Evolutionary conservation across 2,113 vertebrate genomes (phyloP).

Genomic region (Myrmophylax atrothorax): DNA sequence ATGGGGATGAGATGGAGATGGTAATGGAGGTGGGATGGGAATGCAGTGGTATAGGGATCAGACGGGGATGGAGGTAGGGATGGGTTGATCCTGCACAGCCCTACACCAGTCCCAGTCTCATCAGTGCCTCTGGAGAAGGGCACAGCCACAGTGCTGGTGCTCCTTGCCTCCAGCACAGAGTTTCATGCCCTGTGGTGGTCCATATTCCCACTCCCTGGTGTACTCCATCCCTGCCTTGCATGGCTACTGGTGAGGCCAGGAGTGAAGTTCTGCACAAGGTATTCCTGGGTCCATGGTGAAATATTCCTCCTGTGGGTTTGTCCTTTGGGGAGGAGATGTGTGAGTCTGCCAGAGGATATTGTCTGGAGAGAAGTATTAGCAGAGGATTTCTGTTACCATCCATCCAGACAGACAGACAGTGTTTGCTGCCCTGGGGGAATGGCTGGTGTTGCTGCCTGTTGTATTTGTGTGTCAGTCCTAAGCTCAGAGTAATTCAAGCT

Average conservation of each 20-base stretch:
- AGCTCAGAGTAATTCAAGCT: not conserved
- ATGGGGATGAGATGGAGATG: not conserved
- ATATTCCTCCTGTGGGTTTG: not conserved
- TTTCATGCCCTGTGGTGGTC: not conserved
- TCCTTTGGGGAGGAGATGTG: rapidly evolving
- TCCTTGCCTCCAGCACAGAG: not conserved
- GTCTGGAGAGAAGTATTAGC: not conserved
- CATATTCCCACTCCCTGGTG: rapidly evolving
- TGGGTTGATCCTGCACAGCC: not conserved
- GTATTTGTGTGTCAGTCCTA: rapidly evolving
- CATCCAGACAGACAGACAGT: rapidly evolving
- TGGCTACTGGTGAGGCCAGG: rapidly evolving
- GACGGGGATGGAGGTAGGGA: not conserved
- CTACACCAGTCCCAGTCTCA: not conserved
- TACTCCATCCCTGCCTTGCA: not conserved
- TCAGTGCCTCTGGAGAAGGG: not conserved
- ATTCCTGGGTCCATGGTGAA: rapidly evolving
- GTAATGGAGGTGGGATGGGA: not conserved
- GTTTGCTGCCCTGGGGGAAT: not conserved
- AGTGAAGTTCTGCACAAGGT: not conserved
- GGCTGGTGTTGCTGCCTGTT: not conserved
- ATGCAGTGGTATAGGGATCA: not conserved
- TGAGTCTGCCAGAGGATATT: not conserved
- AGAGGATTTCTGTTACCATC: not conserved
- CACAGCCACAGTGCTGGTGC: not conserved